Base-by-base conservation (phyloP, 2,797 vertebrate species). In the Pogonophryne albipinna region DNA sequence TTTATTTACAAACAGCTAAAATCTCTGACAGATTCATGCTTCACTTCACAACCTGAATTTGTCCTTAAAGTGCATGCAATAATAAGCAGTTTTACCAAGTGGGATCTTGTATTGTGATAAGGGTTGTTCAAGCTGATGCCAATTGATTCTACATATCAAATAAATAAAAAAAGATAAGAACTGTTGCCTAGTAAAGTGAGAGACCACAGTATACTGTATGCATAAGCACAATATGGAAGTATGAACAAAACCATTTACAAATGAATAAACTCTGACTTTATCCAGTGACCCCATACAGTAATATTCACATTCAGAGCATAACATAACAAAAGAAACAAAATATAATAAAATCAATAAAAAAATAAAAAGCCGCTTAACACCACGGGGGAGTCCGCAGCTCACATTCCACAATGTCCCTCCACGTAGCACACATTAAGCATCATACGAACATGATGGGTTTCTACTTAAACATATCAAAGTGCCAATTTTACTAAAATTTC, bases 1-100 rank as follows among this genome's bases (percentile, higher is more conserved):
- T 98, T 97, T 99, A 98, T 98, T 97, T 98, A 98, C 97, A 98
- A 97, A 98, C 97, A 96, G 96, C 96, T 97, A 97, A 98, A 97
- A 97, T 97, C 97, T 97, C 96, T 95, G 97, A 98, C 97, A 97
- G 96, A 97, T 94, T 96, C 97, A 97, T 97, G 97, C 97, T 96
- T 95, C 96, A 95, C 95, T 96, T 94, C 94, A 95, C 95, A 96
- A 97, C 97, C 97, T 98, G 97, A 97, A 98, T 97, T 97, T 97
- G 96, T 96, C 93, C 94, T 97, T 97, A 98, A 99, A 98, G 98
- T 98, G 97, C 97, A 99, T 99, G 97, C 98, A 98, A 97, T 96
- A 95, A 94, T 94, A 95, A 98, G 97, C 96, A 97, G 96, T 95
- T 94, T 92, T 92, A 96, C 93, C 91, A 89, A 92, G 94, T 94